A percentile compares a stretch with the other conserved stretches of the same genome.
These are phyloP conservation scores for Rhynchomys soricoides DNA, from an alignment of 2,113 vertebrate species.

Conservation along the genomic window DNA sequence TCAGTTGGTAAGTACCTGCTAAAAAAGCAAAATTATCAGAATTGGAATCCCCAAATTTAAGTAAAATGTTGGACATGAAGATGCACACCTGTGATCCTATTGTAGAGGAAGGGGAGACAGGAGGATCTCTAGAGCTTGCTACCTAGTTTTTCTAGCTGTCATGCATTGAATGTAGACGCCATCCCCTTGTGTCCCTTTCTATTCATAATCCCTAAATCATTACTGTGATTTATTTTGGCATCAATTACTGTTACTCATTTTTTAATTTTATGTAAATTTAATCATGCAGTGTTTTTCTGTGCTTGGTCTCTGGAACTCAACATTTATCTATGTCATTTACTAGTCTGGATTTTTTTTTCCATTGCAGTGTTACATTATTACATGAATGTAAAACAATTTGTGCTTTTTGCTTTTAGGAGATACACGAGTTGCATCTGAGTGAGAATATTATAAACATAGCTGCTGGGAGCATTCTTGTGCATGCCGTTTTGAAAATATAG, in stretches of 20 bases:
- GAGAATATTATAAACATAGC: conserved; percentile 31
- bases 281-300: neutral
- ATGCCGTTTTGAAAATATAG: conserved; percentile 57
- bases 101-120: no score
- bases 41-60: neutral
- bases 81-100: neutral
- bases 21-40: no score
- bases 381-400: neutral
- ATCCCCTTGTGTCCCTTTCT: neutral
- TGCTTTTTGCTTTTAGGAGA: neutral
- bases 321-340: neutral
- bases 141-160: neutral
- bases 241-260: neutral
- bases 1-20: neutral
- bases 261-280: conserved; percentile 40
- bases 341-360: conserved; percentile 27
- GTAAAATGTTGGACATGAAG: neutral
- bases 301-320: neutral
- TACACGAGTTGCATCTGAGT: neutral
- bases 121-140: neutral
- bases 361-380: conserved; percentile 23
- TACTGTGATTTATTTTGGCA: neutral
- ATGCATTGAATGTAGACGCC: neutral
- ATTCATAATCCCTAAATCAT: neutral
- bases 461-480: neutral